phyloP scores from a whole-genome alignment of 2,797 vertebrate genomes.

The Trichosurus vulpecula region DNA sequence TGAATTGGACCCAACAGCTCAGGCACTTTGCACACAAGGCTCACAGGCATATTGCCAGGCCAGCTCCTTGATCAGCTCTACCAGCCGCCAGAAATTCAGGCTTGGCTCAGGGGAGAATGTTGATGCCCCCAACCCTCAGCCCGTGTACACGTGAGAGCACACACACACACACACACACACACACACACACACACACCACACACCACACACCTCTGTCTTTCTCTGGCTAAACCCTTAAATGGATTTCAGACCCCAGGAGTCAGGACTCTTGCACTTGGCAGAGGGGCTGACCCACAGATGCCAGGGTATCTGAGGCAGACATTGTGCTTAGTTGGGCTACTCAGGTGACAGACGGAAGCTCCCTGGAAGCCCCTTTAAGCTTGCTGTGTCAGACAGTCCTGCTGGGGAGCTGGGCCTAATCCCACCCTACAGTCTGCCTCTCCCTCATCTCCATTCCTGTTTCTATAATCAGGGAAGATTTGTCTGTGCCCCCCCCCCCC shows the following conservation, averaged over 20 bases:
- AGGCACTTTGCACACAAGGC: neutral
- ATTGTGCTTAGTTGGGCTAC: neutral
- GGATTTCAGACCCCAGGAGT: constrained; percentile 21
- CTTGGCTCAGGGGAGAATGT: neutral
- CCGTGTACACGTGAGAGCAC: neutral
- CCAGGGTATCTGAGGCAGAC: neutral
- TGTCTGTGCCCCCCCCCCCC: neutral
- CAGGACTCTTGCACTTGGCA: constrained; percentile 17
- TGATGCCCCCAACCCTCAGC: accelerated
- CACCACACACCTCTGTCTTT: neutral
- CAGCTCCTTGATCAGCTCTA: neutral
- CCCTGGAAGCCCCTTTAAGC: neutral
- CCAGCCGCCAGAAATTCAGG: neutral
- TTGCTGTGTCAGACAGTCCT: neutral
- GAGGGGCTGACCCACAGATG: neutral
- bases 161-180: neutral
- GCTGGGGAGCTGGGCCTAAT: neutral
- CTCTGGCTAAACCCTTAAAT: constrained; percentile 14
- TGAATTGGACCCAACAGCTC: neutral
- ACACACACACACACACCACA: neutral
- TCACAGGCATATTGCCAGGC: neutral
- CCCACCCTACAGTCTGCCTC: neutral
- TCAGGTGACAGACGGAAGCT: constrained; percentile 39
- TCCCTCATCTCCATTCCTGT: neutral
- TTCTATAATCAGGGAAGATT: neutral